Conservation (phyloP, 1,140 invertebrate genomes). For the Archivesica marissinica region DNA sequence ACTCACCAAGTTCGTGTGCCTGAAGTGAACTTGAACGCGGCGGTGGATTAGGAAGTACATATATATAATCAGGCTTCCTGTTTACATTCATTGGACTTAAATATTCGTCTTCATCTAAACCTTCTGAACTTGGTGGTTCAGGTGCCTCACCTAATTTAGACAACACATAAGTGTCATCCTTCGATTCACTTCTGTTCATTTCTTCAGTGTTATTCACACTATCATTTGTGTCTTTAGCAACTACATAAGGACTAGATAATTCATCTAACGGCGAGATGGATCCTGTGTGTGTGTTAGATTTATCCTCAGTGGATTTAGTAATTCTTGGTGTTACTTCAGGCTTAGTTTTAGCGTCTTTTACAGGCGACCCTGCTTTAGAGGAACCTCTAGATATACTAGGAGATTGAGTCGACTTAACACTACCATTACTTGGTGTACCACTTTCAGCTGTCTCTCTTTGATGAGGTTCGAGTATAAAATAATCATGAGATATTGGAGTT, state of each 20-base stretch:
- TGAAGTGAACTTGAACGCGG: conserved; percentile 35
- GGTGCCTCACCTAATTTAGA: conserved; percentile 53
- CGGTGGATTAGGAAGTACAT: conserved; percentile 48
- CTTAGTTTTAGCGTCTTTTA: conserved; percentile 20
- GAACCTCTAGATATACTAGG: not conserved
- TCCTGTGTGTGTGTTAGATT: not conserved
- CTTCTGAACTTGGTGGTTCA: conserved; percentile 28
- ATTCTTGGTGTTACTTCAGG: conserved; percentile 46
- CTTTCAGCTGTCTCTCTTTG: not conserved
- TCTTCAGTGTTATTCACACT: not conserved
- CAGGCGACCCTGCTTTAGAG: not conserved
- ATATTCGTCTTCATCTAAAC: conserved; percentile 52
- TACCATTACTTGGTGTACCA: not conserved
- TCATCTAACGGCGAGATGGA: not conserved
- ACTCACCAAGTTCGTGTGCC: not conserved
- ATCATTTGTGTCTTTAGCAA: not conserved
- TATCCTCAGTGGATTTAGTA: not conserved
- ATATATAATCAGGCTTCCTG: conserved; percentile 42
- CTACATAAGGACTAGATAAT: conserved; percentile 14
- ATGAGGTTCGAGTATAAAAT: conserved; percentile 58
- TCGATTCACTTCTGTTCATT: not conserved
- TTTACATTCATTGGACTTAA: conserved; percentile 22
- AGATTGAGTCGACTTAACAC: conserved; percentile 12
- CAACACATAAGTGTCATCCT: conserved; percentile 49
- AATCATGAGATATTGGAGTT: conserved; percentile 47